Conservation (phyloP, 2,797 vertebrate species). For the Rhinophrynus dorsalis region DNA sequence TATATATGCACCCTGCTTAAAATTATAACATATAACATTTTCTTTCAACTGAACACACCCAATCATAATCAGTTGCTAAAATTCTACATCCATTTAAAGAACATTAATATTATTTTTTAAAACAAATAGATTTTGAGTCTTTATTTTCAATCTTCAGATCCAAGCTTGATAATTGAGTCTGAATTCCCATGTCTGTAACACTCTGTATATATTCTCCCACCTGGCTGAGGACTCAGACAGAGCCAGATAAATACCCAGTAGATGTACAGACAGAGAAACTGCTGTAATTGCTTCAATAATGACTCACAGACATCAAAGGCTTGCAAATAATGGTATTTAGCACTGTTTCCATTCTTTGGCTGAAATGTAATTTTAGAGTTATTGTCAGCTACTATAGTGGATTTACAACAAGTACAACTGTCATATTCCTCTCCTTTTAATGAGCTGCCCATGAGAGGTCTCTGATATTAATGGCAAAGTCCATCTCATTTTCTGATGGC, state of each 20-base stretch:
- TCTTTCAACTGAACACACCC: no score
- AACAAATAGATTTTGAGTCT: slow-evolving; percentile 21
- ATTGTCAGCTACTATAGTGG: slow-evolving; percentile 72
- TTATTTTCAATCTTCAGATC: slow-evolving; percentile 56
- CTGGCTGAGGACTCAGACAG: slow-evolving; percentile 74
- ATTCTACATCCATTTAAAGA: slow-evolving; percentile 29
- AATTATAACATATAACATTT: no score
- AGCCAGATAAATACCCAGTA: slow-evolving; percentile 77
- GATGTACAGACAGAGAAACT: slow-evolving; percentile 76
- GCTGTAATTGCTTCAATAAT: slow-evolving; percentile 83
- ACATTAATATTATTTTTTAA: background rate
- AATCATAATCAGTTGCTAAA: slow-evolving; percentile 4
- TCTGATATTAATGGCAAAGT: slow-evolving; percentile 70
- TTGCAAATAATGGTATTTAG: slow-evolving; percentile 84
- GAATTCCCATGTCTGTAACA: slow-evolving; percentile 75
- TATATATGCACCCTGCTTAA: no score
- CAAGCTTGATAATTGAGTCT: slow-evolving; percentile 68
- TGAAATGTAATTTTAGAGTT: slow-evolving; percentile 81
- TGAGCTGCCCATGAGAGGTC: slow-evolving; percentile 77
- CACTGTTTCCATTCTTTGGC: slow-evolving; percentile 79
- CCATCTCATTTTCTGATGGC: slow-evolving; percentile 73
- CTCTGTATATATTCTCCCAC: slow-evolving; percentile 72
- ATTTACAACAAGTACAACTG: slow-evolving; percentile 70
- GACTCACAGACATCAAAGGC: slow-evolving; percentile 79
- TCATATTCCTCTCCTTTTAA: slow-evolving; percentile 79